A percentile compares a stretch with the other conserved stretches of the same genome.
Conservation (phyloP, 92 coral and sea anemone genomes). For the Metridium senile region DNA sequence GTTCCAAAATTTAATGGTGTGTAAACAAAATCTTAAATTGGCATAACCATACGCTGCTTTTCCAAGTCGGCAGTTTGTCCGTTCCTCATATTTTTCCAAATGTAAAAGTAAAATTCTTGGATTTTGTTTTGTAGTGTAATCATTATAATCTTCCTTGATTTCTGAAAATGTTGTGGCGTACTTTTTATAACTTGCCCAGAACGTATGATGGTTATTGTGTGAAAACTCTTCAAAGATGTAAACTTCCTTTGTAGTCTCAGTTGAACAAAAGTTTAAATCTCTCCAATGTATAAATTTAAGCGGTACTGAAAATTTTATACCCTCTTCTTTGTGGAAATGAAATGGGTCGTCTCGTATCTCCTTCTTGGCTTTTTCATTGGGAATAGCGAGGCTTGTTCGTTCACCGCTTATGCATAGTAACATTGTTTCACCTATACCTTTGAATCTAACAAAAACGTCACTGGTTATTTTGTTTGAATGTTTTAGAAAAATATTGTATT, state of each 20-base stretch:
- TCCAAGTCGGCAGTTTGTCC: slow-evolving; percentile 2
- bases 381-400: too few relatives aligned
- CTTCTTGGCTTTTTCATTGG: too few relatives aligned
- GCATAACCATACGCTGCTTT: slow-evolving; percentile 1
- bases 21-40: slow-evolving; percentile 1
- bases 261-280: slow-evolving; percentile 1
- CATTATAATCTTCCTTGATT: background rate
- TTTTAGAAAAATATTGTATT: too few relatives aligned
- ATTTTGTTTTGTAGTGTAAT: background rate
- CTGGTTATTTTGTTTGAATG: too few relatives aligned
- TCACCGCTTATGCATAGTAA: too few relatives aligned
- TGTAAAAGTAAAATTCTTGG: background rate
- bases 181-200: background rate
- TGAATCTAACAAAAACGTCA: too few relatives aligned
- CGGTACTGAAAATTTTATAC: background rate
- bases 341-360: background rate
- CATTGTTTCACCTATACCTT: too few relatives aligned
- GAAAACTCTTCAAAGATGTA: background rate
- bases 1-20: slow-evolving; percentile 28
- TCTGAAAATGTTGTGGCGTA: background rate
- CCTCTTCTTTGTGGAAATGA: background rate
- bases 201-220: background rate
- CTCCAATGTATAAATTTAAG: background rate
- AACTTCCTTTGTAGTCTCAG: background rate
- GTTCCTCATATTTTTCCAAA: background rate